Conservation (phyloP, 2,113 vertebrate genomes). For the Phrynocephalus versicolor region DNA sequence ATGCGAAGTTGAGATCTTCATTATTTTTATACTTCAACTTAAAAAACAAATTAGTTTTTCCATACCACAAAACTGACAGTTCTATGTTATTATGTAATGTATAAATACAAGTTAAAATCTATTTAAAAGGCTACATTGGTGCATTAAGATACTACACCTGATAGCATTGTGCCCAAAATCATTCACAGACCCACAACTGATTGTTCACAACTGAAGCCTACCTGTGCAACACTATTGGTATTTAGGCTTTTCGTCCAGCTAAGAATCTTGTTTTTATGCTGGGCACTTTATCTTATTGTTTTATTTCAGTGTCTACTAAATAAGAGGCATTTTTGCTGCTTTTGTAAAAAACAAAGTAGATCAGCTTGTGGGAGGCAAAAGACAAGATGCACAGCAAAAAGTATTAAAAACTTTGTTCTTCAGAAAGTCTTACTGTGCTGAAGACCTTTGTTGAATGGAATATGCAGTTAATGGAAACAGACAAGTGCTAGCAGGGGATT, state of each 20-base stretch:
- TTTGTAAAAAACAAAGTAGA: background rate
- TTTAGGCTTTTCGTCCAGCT: background rate
- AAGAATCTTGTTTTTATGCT: background rate
- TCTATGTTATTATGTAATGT: background rate
- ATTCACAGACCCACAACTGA: too few species aligned
- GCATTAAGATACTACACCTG: too few species aligned
- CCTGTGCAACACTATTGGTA: background rate
- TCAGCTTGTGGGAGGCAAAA: background rate
- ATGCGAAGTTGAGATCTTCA: background rate
- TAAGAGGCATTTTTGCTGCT: background rate
- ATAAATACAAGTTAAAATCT: background rate
- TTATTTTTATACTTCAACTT: background rate
- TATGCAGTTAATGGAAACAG: background rate
- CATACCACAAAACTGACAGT: background rate
- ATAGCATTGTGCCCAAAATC: background rate
- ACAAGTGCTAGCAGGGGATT: slow-evolving; percentile 18
- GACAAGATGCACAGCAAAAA: background rate
- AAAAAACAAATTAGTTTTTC: background rate
- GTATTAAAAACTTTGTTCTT: background rate
- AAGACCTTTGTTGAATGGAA: background rate
- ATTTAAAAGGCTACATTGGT: too few species aligned
- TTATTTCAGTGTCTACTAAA: background rate
- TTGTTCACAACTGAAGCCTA: too few species aligned
- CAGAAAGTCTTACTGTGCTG: background rate
- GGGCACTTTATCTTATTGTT: background rate